These are phyloP conservation scores for Campoplex capitator DNA, from an alignment of 2,888 invertebrate species.

Conservation along the genomic window DNA sequence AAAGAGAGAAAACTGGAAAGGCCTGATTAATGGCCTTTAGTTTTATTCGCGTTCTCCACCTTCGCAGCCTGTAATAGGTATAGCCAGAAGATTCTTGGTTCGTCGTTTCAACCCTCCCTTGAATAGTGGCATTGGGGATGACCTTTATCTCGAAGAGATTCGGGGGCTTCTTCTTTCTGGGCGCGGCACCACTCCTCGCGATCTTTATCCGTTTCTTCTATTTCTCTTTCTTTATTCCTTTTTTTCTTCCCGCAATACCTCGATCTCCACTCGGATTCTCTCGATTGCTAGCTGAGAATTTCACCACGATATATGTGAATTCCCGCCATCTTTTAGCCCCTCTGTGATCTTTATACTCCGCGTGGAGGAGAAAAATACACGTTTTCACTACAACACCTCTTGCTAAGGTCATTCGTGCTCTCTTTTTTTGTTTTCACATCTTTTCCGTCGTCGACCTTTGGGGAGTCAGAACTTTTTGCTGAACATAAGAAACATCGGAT, in stretches of 20 bases:
- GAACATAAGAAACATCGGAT: neutral
- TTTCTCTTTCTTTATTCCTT: slow-evolving; percentile 35
- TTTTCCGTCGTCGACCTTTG: slow-evolving; percentile 11
- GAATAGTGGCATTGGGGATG: slow-evolving; percentile 66
- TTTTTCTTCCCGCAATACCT: slow-evolving; percentile 2
- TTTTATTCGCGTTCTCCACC: slow-evolving; percentile 77
- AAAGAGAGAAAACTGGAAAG: slow-evolving; percentile 76
- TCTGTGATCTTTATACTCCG: slow-evolving; percentile 16
- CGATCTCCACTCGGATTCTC: slow-evolving; percentile 32
- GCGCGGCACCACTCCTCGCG: slow-evolving; percentile 66
- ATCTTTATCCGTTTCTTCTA: slow-evolving; percentile 63
- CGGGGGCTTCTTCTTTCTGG: slow-evolving; percentile 62
- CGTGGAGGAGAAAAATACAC: neutral
- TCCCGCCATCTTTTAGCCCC: slow-evolving; percentile 34
- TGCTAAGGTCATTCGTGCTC: slow-evolving; percentile 10
- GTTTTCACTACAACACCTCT: slow-evolving; percentile 29
- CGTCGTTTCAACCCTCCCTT: slow-evolving; percentile 55
- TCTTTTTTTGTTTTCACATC: slow-evolving; percentile 4
- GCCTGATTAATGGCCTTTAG: slow-evolving; percentile 83
- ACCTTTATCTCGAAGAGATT: slow-evolving; percentile 78
- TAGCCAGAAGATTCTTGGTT: slow-evolving; percentile 43
- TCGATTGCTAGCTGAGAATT: slow-evolving; percentile 18
- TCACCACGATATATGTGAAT: slow-evolving; percentile 30
- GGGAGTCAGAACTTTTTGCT: too few relatives aligned
- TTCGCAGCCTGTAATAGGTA: slow-evolving; percentile 53